These are phyloP conservation scores for Takifugu rubripes DNA, from an alignment of 2,797 vertebrate species.

Conservation along the genomic window DNA sequence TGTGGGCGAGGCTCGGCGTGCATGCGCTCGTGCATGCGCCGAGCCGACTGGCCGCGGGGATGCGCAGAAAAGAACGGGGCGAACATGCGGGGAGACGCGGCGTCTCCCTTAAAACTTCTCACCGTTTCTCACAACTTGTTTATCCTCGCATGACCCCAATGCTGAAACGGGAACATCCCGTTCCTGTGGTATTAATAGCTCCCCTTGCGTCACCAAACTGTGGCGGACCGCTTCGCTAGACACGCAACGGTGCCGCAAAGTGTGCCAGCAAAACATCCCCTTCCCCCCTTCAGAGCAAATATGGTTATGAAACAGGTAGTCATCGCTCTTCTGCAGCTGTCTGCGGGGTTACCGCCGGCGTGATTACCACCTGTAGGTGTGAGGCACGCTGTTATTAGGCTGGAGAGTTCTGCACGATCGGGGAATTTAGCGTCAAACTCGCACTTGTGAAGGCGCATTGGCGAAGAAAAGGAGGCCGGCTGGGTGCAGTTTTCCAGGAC, in stretches of 20 bases:
- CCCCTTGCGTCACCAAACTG: slow-evolving; percentile 78
- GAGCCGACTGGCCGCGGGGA: slow-evolving; percentile 27
- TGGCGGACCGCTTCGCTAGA: slow-evolving; percentile 69
- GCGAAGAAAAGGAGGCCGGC: not conserved
- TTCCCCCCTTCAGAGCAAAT: slow-evolving; percentile 59
- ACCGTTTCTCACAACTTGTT: slow-evolving; percentile 34
- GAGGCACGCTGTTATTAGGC: slow-evolving; percentile 45
- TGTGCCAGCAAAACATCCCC: slow-evolving; percentile 62
- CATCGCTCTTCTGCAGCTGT: slow-evolving; percentile 50
- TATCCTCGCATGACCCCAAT: slow-evolving; percentile 78
- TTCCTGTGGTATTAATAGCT: slow-evolving; percentile 82
- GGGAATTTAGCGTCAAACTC: slow-evolving; percentile 18
- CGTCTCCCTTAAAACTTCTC: slow-evolving; percentile 21
- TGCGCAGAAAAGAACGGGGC: slow-evolving; percentile 6
- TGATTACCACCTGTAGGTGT: slow-evolving; percentile 43
- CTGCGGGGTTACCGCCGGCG: slow-evolving; percentile 19
- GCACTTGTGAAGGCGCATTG: not conserved
- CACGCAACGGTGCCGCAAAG: slow-evolving; percentile 73
- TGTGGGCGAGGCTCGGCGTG: slow-evolving; percentile 68
- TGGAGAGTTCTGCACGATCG: not conserved
- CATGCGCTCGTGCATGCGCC: slow-evolving; percentile 7
- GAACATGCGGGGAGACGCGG: not conserved
- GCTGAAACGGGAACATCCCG: slow-evolving; percentile 78
- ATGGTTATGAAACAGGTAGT: slow-evolving; percentile 67
- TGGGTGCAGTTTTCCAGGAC: slow-evolving; percentile 1